These are phyloP conservation scores for Agrotis puta DNA, from an alignment of 2,888 invertebrate genomes.

Conservation along the genomic window DNA sequence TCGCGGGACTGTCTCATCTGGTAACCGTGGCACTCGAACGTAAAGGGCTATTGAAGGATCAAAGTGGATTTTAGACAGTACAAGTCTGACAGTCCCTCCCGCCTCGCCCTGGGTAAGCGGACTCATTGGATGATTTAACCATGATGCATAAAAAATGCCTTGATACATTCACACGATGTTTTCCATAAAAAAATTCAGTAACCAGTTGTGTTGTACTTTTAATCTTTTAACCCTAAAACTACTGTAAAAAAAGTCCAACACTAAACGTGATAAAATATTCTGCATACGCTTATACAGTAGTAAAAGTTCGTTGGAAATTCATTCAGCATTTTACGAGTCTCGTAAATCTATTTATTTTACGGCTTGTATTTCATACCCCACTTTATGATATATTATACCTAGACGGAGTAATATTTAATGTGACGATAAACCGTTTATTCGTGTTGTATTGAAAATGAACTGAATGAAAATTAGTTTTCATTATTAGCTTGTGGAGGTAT, in stretches of 20 bases:
- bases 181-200: not conserved
- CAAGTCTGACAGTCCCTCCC: too few relatives aligned
- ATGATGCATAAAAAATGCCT: too few relatives aligned
- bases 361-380: constrained; percentile 61
- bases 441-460: constrained; percentile 32
- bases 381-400: constrained; percentile 45
- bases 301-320: constrained; percentile 64
- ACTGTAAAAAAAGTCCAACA: not conserved
- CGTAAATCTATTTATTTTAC: constrained; percentile 65
- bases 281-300: constrained; percentile 46
- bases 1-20: too few relatives aligned
- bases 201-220: not conserved
- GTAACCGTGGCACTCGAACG: too few relatives aligned
- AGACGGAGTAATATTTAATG: constrained; percentile 51
- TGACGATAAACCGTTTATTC: constrained; percentile 33
- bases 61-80: too few relatives aligned
- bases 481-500: too few relatives aligned
- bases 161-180: not conserved
- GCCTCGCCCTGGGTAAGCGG: too few relatives aligned
- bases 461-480: too few relatives aligned
- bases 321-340: constrained; percentile 58
- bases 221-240: not conserved
- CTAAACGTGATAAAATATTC: constrained; percentile 46
- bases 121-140: too few relatives aligned
- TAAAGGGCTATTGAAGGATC: too few relatives aligned